Percentiles rank a stretch among this genome's conserved stretches.
Conservation (phyloP, 2,113 vertebrate species). For the Scatophagus argus region DNA sequence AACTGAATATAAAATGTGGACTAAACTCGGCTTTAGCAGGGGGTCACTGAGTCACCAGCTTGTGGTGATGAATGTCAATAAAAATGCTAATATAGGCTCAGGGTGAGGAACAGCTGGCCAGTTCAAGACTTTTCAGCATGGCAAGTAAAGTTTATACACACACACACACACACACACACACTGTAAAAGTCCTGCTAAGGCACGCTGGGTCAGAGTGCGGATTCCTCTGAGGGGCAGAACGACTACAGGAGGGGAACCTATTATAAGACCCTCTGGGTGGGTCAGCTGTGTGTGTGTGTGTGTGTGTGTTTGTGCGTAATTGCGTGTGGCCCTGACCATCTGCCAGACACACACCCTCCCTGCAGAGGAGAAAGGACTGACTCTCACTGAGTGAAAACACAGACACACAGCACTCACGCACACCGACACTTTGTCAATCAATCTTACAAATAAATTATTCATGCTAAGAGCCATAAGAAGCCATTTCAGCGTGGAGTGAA, state of each 20-base stretch:
- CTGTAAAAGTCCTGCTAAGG: constrained; percentile 65
- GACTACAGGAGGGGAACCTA: constrained; percentile 57
- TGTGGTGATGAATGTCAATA: constrained; percentile 57
- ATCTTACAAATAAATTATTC: constrained; percentile 40
- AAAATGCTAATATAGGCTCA: constrained; percentile 65
- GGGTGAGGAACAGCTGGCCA: constrained; percentile 65
- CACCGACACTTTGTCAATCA: constrained; percentile 22
- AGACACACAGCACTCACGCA: constrained; percentile 32
- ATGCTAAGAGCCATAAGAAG: constrained; percentile 4
- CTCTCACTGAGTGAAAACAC: constrained; percentile 53
- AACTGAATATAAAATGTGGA: constrained; percentile 1
- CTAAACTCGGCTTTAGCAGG: constrained; percentile 1
- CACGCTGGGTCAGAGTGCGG: constrained; percentile 68
- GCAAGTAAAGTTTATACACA: constrained; percentile 41
- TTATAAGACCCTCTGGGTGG: constrained; percentile 67
- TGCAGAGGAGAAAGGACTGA: constrained; percentile 55
- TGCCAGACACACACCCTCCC: constrained; percentile 70
- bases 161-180: constrained; percentile 45
- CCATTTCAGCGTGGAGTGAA: not conserved
- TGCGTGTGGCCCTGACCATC: constrained; percentile 75
- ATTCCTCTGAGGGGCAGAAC: constrained; percentile 66
- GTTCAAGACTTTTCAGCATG: constrained; percentile 26
- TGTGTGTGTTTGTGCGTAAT: constrained; percentile 43
- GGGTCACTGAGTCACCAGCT: constrained; percentile 26
- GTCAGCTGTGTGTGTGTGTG: constrained; percentile 54